Evolutionary conservation across 2,113 vertebrate genomes (phyloP).

Genomic region (Meleagris gallopavo): DNA sequence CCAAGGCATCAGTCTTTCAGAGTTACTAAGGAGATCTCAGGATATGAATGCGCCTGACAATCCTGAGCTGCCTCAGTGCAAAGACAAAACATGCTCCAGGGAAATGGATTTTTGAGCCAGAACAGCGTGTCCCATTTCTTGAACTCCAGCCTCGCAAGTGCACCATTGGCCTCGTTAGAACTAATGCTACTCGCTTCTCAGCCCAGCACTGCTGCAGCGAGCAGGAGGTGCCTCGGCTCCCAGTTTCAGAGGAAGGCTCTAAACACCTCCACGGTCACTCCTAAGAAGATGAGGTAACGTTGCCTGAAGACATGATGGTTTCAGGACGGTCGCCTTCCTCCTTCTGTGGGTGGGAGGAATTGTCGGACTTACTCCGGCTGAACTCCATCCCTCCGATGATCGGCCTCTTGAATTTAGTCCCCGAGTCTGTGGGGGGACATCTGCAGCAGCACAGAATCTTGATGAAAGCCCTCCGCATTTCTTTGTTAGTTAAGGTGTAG

Average conservation of each 20-base stretch:
- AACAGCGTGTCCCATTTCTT: slow-evolving; percentile 64
- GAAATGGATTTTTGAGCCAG: slow-evolving; percentile 63
- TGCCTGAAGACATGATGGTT: slow-evolving; percentile 89
- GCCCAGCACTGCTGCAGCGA: background rate
- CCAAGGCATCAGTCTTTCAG: slow-evolving; percentile 70
- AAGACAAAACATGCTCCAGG: slow-evolving; percentile 77
- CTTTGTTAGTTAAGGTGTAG: slow-evolving; percentile 96
- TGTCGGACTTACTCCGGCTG: slow-evolving; percentile 96
- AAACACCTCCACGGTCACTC: slow-evolving; percentile 1
- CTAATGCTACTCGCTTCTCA: slow-evolving; percentile 61
- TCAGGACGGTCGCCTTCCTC: slow-evolving; percentile 90
- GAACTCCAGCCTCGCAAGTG: slow-evolving; percentile 73
- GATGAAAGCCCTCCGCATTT: slow-evolving; percentile 95
- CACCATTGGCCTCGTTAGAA: slow-evolving; percentile 71
- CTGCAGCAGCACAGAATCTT: slow-evolving; percentile 89
- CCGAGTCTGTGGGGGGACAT: slow-evolving; percentile 75
- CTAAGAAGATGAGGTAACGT: slow-evolving; percentile 91
- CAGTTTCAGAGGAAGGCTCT: slow-evolving; percentile 22
- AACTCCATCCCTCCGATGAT: slow-evolving; percentile 91
- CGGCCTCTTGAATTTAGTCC: slow-evolving; percentile 85
- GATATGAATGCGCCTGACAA: slow-evolving; percentile 70
- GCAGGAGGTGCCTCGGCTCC: slow-evolving; percentile 38
- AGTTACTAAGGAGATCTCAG: slow-evolving; percentile 65
- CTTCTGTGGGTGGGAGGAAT: slow-evolving; percentile 94
- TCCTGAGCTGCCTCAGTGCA: slow-evolving; percentile 78